phyloP scores from a whole-genome alignment of 2,888 invertebrate species.

The Drosophila imparisetae region DNA sequence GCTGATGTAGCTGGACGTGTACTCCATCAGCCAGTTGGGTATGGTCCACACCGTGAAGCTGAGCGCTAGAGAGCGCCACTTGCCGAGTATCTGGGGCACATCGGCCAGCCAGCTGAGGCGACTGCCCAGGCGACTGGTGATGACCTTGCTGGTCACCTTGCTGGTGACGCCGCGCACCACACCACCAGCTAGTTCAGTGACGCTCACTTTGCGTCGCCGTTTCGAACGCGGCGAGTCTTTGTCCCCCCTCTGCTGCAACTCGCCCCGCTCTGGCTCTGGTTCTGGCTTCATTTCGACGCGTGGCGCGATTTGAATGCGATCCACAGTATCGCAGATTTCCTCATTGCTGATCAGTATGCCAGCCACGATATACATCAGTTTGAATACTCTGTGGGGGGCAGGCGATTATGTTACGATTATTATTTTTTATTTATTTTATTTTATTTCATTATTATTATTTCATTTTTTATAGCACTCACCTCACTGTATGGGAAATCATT shows the following conservation, averaged over 20 bases:
- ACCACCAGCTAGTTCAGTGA: slow-evolving; percentile 57
- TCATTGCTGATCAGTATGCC: slow-evolving; percentile 83
- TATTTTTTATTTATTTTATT: background rate
- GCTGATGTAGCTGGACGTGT: slow-evolving; percentile 72
- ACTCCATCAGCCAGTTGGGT: slow-evolving; percentile 74
- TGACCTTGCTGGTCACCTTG: slow-evolving; percentile 50
- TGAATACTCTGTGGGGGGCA: slow-evolving; percentile 75
- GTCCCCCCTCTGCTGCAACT: background rate
- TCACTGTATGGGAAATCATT: slow-evolving; percentile 81
- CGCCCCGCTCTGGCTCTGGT: slow-evolving; percentile 6
- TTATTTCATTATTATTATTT: background rate
- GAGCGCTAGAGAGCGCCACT: slow-evolving; percentile 57
- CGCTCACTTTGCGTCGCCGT: slow-evolving; percentile 55
- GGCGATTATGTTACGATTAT: background rate
- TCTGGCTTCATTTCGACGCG: slow-evolving; percentile 74
- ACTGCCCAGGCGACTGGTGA: slow-evolving; percentile 49
- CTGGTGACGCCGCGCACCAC: slow-evolving; percentile 63
- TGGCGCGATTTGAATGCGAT: slow-evolving; percentile 82
- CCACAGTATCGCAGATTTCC: slow-evolving; percentile 83
- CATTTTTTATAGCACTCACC: slow-evolving; percentile 49
- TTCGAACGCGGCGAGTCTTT: slow-evolving; percentile 36
- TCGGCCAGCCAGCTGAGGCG: slow-evolving; percentile 69
- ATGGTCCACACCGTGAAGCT: slow-evolving; percentile 79
- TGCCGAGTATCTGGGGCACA: slow-evolving; percentile 50
- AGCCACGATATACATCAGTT: slow-evolving; percentile 83